Evolutionary conservation across 2,888 invertebrate genomes (phyloP), one percentile per base, ranked within the genome.

Genomic region (Hypomecis atomaria): DNA sequence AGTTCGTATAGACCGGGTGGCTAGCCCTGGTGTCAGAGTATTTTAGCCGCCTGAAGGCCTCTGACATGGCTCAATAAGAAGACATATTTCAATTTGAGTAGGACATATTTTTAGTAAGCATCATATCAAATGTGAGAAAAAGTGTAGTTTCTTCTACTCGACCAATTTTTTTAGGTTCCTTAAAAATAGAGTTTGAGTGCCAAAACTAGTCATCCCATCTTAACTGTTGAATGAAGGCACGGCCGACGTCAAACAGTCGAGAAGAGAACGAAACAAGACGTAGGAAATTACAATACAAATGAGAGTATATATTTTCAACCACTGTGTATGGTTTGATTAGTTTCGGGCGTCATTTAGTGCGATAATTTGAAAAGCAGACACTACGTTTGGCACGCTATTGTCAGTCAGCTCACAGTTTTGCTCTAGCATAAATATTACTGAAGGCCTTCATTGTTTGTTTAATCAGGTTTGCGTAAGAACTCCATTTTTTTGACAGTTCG

Each of bases 311-410:
- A 38, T 65, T 60, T 58, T 45, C 45, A 57, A 47, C 60, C 54
- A 54, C 59, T 71, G 59, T 64, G 59, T 70, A 63, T 65, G 55
- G 54, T 52, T 38, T 10, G 37, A 73, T 74, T 74, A 45, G 74
- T 73, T 68, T 54, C 72, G 67, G 68, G 61, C 67, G 71, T 76
- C 74, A 74, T 48, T 56, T 53, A 34, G 48, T 57, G 52, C 59
- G 45, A 58, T 56, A 52, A 65, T 63, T 65, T 62, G 58, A 54
- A 64, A 59, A 59, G 66, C 60, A 66, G 66, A 66, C 59, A 63
- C 40, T 44, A 58, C 43, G 64, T 68, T 71, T 66, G 66, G 62
- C 67, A 70, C 67, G 70, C 50, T 55, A 57, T 60, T 65, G 55
- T 67, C 23, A 42, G 23, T 38, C 11, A 38, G 49, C 54, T 65